phyloP scores from a whole-genome alignment of 1,140 invertebrate genomes.

The Eriosoma lanigerum region DNA sequence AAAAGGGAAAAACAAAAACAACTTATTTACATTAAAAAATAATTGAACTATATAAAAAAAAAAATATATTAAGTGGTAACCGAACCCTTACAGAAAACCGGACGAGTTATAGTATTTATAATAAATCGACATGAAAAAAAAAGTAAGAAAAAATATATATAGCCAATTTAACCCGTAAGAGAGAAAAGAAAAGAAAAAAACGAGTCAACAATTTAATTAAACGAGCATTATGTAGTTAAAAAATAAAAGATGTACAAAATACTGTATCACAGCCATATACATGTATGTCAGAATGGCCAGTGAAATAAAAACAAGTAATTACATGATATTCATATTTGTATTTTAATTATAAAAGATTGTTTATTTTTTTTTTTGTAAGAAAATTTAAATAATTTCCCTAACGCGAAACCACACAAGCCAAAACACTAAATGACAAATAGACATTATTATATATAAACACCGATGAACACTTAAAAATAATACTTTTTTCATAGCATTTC shows the following conservation, averaged over 20 bases:
- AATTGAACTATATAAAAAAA: slow-evolving; percentile 43
- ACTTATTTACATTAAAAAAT: slow-evolving; percentile 39
- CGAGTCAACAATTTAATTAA: slow-evolving; percentile 35
- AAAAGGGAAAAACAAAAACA: slow-evolving; percentile 28
- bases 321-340: slow-evolving; percentile 38
- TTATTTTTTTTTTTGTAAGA: slow-evolving; percentile 20
- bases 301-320: slow-evolving; percentile 47
- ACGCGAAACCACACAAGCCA: slow-evolving; percentile 50
- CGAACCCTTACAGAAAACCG: slow-evolving; percentile 46
- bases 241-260: slow-evolving; percentile 49
- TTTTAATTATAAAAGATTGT: slow-evolving; percentile 30
- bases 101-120: slow-evolving; percentile 38
- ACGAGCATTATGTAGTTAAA: slow-evolving; percentile 40
- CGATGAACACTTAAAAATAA: slow-evolving; percentile 36
- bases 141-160: slow-evolving; percentile 18
- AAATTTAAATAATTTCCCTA: slow-evolving; percentile 42
- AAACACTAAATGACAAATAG: slow-evolving; percentile 49
- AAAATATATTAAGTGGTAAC: slow-evolving; percentile 45
- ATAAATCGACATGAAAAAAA: slow-evolving; percentile 43
- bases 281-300: slow-evolving; percentile 49
- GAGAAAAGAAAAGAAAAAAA: slow-evolving; percentile 37
- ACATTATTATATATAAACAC: slow-evolving; percentile 44
- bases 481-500: slow-evolving; percentile 23
- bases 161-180: slow-evolving; percentile 1
- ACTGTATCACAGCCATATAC: slow-evolving; percentile 50